Base-by-base conservation (phyloP, 2,113 vertebrate genomes). In the Columba janthina region DNA sequence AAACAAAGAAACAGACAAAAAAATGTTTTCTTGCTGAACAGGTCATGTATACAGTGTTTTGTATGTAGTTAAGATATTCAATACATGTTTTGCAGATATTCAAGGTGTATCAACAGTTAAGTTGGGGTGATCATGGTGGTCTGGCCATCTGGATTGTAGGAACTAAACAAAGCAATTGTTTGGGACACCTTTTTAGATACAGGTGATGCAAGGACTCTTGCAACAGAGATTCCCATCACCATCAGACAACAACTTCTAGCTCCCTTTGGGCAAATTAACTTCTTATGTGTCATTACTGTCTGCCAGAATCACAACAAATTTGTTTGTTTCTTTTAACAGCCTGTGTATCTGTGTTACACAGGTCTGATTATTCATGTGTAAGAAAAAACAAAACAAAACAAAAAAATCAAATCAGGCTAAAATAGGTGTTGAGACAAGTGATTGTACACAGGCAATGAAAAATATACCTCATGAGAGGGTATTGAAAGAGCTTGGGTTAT, bases 1-100 rank as follows among this genome's bases (percentile, higher is more conserved):
- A 46, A 44, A 17, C 42, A 44, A 46, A 46, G 9, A 46, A 46
- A 46, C 17, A 53, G 56, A 57, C 16, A 62, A 6, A 57, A 2
- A 62, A 66, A 50, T 19, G 4, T 85, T 36, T 89, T 64, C 26
- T 42, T 85, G 14, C 11, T 44, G 31, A 58, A 21, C 3, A 76
- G 26, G 5, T 64, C 31, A 8, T 29, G 19, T 11, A 50, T 15
- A 26, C 5, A 16, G 20, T 29, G 10, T 67, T 89, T 62, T 48
- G 1, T 48, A 54, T 10, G 20, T 3, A 50, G 28, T 50, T 72
- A 50, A 67, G n/a, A 34, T 10, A 67, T 56, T 29, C 13, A 32
- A 38, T 18, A 14, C 2, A 15, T 7, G 1, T 22, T 81, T 70
- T 56, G 7, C 4, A 6, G 0, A 1, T 24, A 2, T 46, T 61